phyloP scores from a whole-genome alignment of 2,797 vertebrate species.

The Triplophysa yarkandensis region DNA sequence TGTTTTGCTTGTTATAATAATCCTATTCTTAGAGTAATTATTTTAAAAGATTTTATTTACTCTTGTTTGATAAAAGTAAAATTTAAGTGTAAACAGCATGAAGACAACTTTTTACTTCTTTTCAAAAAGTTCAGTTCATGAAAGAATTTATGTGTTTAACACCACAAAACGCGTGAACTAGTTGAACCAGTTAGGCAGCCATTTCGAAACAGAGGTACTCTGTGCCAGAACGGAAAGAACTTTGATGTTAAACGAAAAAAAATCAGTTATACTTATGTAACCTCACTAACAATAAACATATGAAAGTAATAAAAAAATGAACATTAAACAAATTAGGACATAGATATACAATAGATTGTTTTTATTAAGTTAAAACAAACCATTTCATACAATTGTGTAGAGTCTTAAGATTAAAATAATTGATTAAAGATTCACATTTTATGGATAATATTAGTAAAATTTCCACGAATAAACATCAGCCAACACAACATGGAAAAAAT shows the following conservation, averaged over 20 bases:
- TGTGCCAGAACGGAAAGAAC: background rate
- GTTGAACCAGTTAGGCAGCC: constrained; percentile 7
- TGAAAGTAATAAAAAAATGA: background rate
- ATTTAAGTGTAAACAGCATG: too few species aligned
- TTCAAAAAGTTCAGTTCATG: background rate
- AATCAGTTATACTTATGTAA: background rate
- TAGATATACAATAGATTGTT: too few species aligned
- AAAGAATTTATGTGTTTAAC: background rate
- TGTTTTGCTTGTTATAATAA: too few species aligned
- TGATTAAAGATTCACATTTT: background rate
- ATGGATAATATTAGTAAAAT: background rate
- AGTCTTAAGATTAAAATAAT: background rate
- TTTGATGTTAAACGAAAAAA: background rate
- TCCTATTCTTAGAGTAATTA: too few species aligned
- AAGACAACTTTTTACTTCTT: background rate
- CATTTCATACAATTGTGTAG: background rate
- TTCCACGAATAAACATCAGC: background rate
- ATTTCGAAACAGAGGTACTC: background rate
- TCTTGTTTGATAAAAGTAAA: too few species aligned
- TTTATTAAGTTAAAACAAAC: background rate
- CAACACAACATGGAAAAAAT: background rate
- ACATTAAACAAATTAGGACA: background rate
- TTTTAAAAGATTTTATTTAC: too few species aligned
- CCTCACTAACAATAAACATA: background rate
- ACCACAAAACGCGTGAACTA: background rate